Evolutionary conservation across 1,140 invertebrate species (phyloP).

Genomic region (Drosophila santomea): DNA sequence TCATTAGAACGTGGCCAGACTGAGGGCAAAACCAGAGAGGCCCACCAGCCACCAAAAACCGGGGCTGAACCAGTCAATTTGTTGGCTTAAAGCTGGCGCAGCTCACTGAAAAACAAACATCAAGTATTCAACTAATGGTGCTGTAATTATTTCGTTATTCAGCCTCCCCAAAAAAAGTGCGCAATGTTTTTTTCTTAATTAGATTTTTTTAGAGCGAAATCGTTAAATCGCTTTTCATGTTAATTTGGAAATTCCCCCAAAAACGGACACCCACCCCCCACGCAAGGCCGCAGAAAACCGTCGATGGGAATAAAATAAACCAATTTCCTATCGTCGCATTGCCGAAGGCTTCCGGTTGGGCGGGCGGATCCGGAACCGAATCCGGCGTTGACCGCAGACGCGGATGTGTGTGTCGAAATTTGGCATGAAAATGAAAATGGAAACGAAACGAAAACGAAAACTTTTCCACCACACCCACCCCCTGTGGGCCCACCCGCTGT

Average conservation of each 20-base stretch:
- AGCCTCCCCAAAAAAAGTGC: slow-evolving; percentile 14
- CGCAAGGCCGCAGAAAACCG: slow-evolving; percentile 31
- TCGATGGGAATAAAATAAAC: slow-evolving; percentile 77
- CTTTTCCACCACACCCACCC: slow-evolving; percentile 27
- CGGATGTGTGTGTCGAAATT: slow-evolving; percentile 57
- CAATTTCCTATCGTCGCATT: slow-evolving; percentile 72
- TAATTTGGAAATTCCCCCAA: slow-evolving; percentile 63
- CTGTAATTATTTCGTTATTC: slow-evolving; percentile 37
- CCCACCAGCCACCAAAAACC: slow-evolving; percentile 13
- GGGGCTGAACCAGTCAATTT: slow-evolving; percentile 22
- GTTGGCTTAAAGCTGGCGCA: not conserved
- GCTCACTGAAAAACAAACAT: slow-evolving; percentile 1
- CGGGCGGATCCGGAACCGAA: slow-evolving; percentile 1
- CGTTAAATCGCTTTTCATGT: slow-evolving; percentile 72
- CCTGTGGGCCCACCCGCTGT: too few species aligned
- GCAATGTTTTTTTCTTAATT: slow-evolving; percentile 64
- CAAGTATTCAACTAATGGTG: slow-evolving; percentile 15
- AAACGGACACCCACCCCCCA: not conserved
- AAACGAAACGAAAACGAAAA: slow-evolving; percentile 41
- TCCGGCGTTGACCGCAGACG: slow-evolving; percentile 32
- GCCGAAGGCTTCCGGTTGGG: slow-evolving; percentile 47
- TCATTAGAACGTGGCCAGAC: slow-evolving; percentile 34
- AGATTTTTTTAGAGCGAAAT: slow-evolving; percentile 52
- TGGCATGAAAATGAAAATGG: slow-evolving; percentile 57
- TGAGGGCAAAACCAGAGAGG: slow-evolving; percentile 8